Evolutionary conservation across 2,113 vertebrate genomes (phyloP), one percentile per base, ranked within the genome.

Genomic region (Carettochelys insculpta): DNA sequence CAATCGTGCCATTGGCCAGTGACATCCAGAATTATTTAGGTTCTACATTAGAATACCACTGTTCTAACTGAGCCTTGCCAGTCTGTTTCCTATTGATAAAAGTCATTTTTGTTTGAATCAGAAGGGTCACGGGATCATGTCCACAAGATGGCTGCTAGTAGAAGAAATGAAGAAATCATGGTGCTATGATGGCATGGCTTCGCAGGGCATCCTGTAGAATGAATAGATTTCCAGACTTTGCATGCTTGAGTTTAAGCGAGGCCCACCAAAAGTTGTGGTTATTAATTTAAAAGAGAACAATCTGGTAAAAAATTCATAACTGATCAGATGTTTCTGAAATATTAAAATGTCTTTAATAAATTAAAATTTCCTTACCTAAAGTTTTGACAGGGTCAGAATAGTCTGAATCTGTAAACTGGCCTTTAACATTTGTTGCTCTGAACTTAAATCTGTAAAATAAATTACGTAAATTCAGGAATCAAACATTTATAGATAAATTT

Each of bases 371-470:
- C 90, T 97, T 98, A 99, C 99, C 99, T 98, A 98, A 93, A 10
- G 99, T 99, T 98, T 98, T 98, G 92, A 99, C 89, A 48, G 98
- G 98, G 1, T 99, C 98, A 5, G 99, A 99, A 93, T 98, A 99
- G 31, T 98, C 98, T n/a, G 99, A 99, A 97, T 99, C 99, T 78
- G 99, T 99, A 97, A 98, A 99, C 77, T 99, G 98, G 77, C 98
- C 99, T 81, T 98, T 98, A 88, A 98, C 80, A 88, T 99, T 99
- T 77, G 98, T 99, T 77, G 99, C 99, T 97, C 99, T 98, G 96
- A 99, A 99, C 94, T 99, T 99, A 97, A 99, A 99, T 96, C 99
- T 99, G 96, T 90, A 78, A 95, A 95, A 95, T 83, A 95, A 97
- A 45, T 8, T 50, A 95, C 88, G 56, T 54, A 92, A 86, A 88